A percentile compares a stretch with the other conserved stretches of the same genome.
These are phyloP conservation scores for Halcyon malimbica DNA, from an alignment of 2,113 vertebrate species.

Conservation along the genomic window DNA sequence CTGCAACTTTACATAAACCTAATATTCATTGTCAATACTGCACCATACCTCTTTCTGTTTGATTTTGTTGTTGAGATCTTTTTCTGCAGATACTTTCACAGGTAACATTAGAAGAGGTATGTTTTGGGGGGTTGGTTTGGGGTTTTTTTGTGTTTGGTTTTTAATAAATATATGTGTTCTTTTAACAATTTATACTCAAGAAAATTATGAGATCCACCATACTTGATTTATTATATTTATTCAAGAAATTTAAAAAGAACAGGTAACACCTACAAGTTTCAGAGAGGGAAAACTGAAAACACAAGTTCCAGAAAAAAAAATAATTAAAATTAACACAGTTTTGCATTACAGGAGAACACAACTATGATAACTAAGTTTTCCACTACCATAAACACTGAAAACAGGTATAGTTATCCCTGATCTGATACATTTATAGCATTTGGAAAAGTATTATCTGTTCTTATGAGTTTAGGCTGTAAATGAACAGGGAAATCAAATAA, in stretches of 20 bases:
- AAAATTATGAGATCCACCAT: background rate
- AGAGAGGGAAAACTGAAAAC: background rate
- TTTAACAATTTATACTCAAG: background rate
- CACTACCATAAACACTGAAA: background rate
- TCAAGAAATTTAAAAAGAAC: background rate
- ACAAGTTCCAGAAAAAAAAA: no score
- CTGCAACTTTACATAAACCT: background rate
- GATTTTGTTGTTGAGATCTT: background rate
- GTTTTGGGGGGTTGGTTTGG: background rate
- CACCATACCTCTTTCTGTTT: rapidly evolving
- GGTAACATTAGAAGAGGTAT: rapidly evolving
- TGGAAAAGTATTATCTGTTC: background rate
- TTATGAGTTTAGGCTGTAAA: background rate
- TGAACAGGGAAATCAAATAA: background rate
- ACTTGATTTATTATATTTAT: background rate
- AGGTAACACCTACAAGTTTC: background rate
- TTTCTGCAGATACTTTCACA: background rate
- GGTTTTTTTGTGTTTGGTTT: background rate
- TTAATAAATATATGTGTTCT: background rate
- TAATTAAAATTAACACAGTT: no score
- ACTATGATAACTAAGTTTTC: background rate
- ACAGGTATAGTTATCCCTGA: background rate
- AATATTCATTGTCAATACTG: background rate
- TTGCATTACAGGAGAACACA: background rate
- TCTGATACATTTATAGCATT: background rate